Conservation (phyloP, 2,888 invertebrate species). For the Lithophane socia region DNA sequence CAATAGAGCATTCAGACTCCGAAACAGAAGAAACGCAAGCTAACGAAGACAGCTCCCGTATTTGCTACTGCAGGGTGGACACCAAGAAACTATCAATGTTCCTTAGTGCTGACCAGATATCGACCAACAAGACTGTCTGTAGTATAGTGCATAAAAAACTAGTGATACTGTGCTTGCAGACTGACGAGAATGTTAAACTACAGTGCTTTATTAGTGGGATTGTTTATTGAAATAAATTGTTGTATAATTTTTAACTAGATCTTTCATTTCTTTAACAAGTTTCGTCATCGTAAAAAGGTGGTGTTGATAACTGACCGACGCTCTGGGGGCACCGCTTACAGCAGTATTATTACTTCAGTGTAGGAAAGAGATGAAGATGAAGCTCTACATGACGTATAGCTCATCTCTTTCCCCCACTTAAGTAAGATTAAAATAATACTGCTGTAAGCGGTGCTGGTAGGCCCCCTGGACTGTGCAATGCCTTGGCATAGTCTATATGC, state of each 20-base stretch:
- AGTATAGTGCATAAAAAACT: slow-evolving; percentile 94
- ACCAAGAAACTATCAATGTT: slow-evolving; percentile 95
- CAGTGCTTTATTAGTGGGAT: slow-evolving; percentile 96
- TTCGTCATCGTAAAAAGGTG: background rate
- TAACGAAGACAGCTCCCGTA: slow-evolving; percentile 80
- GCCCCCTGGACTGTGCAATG: too few species aligned
- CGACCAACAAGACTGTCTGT: slow-evolving; percentile 93
- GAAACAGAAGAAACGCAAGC: slow-evolving; percentile 85
- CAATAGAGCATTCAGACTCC: slow-evolving; percentile 86
- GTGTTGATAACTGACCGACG: too few species aligned
- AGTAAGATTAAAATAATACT: too few species aligned
- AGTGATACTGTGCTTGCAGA: slow-evolving; percentile 93
- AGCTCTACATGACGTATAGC: too few species aligned
- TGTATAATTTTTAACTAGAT: background rate
- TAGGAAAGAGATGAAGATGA: too few species aligned
- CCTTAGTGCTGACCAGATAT: slow-evolving; percentile 94
- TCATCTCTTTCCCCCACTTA: too few species aligned
- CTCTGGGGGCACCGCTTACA: too few species aligned
- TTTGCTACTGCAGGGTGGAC: slow-evolving; percentile 92
- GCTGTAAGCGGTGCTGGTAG: too few species aligned
- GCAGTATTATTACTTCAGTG: too few species aligned
- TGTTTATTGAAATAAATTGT: slow-evolving; percentile 74
- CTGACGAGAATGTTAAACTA: slow-evolving; percentile 93
- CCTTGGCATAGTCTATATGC: too few species aligned
- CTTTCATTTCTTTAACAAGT: background rate